A percentile compares a stretch with the other conserved stretches of the same genome.
Evolutionary conservation across 2,797 vertebrate genomes (phyloP).

Genomic region (Pelobates cultripes): DNA sequence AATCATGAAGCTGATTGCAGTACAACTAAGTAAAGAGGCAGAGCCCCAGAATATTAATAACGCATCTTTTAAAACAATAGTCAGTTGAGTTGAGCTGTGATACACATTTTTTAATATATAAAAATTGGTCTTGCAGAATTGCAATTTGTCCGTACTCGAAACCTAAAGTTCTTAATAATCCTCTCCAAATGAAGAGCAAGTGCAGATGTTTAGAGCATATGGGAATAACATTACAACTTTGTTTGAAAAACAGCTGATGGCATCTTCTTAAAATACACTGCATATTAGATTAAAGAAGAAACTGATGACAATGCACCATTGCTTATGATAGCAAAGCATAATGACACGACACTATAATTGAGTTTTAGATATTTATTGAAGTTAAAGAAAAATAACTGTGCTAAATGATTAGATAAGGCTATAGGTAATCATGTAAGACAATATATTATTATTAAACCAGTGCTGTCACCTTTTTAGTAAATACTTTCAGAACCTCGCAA

Average conservation of each 20-base stretch:
- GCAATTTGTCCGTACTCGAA: neutral
- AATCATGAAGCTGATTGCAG: neutral
- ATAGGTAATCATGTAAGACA: neutral
- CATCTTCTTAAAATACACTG: constrained; percentile 1
- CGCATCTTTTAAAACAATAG: neutral
- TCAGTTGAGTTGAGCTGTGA: neutral
- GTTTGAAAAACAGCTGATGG: constrained; percentile 3
- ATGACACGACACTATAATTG: neutral
- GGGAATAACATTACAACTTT: constrained; percentile 7
- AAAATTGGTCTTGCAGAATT: neutral
- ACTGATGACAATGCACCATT: constrained; percentile 10
- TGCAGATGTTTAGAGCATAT: constrained; percentile 10
- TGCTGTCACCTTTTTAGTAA: neutral
- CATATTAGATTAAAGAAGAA: constrained; percentile 4
- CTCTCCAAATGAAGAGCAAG: neutral
- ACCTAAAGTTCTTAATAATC: neutral
- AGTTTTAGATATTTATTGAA: neutral
- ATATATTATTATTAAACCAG: neutral
- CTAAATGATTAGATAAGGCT: neutral
- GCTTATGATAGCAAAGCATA: neutral
- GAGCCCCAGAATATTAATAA: no score
- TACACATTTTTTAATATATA: neutral
- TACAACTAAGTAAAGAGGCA: constrained; percentile 1
- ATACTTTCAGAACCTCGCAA: neutral
- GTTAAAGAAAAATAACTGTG: neutral